Evolutionary conservation across 2,797 vertebrate species (phyloP).

Genomic region (Erethizon dorsatum): DNA sequence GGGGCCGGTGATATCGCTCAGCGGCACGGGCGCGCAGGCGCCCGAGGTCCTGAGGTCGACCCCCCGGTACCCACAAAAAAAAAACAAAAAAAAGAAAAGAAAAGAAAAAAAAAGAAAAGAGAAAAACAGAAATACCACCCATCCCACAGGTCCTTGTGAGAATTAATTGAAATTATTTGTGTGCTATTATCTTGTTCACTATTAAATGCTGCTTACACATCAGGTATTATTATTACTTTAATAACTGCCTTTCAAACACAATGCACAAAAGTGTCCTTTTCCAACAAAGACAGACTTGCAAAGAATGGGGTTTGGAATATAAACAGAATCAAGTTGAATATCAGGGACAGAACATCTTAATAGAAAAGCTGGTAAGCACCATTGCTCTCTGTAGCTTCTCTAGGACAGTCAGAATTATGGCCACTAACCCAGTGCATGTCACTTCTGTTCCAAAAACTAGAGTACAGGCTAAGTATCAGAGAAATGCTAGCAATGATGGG

Average conservation of each 20-base stretch:
- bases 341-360: not conserved
- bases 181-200: conserved; percentile 34
- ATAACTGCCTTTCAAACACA: conserved; percentile 44
- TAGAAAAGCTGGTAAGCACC: conserved; percentile 19
- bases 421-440: not conserved
- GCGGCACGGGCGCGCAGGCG: no score
- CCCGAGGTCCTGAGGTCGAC: no score
- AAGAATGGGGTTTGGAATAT: not conserved
- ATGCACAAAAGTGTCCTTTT: not conserved
- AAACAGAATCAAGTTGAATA: not conserved
- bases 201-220: conserved; percentile 59
- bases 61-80: no score
- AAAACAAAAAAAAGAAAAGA: no score
- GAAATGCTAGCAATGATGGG: not conserved
- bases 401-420: not conserved
- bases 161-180: conserved; percentile 29
- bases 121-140: not conserved
- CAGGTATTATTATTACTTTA: conserved; percentile 54
- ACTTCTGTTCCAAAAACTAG: not conserved
- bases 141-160: not conserved
- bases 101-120: no score
- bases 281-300: not conserved
- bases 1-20: no score
- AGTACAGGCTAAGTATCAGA: not conserved
- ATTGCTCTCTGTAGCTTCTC: not conserved